A percentile compares a stretch with the other conserved stretches of the same genome.
phyloP scores from a whole-genome alignment of 2,113 vertebrate species.

The Sphaerodactylus townsendi region DNA sequence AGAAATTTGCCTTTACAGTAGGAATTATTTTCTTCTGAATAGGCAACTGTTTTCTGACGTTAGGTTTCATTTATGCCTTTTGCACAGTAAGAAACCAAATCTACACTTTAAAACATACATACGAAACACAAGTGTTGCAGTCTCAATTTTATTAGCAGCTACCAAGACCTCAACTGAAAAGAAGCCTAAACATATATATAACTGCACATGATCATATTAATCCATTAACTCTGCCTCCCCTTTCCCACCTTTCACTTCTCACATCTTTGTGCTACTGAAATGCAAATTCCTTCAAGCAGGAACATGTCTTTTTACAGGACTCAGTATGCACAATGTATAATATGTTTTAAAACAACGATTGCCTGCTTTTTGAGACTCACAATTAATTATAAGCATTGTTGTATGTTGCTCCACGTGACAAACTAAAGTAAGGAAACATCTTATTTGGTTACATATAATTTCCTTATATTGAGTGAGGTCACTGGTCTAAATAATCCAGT shows the following conservation, averaged over 20 bases:
- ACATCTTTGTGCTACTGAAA: background rate
- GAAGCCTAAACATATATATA: background rate
- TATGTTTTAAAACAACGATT: background rate
- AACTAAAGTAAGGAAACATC: background rate
- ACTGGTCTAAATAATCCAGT: background rate
- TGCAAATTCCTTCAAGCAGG: background rate
- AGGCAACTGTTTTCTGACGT: background rate
- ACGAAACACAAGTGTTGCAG: background rate
- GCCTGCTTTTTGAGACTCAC: background rate
- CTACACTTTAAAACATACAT: background rate
- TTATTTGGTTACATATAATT: background rate
- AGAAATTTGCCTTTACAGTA: background rate
- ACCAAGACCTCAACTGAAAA: background rate
- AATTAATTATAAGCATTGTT: background rate
- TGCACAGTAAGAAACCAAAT: background rate
- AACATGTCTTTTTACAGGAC: background rate
- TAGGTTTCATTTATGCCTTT: background rate
- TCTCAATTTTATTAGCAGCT: background rate
- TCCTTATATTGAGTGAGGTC: background rate
- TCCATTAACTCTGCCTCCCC: background rate
- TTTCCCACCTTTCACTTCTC: background rate
- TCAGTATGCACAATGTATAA: background rate
- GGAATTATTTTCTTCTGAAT: background rate
- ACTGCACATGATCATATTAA: background rate
- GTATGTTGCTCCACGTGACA: background rate